These are phyloP conservation scores for Pachycephala philippinensis DNA, from an alignment of 2,113 vertebrate species.

Conservation along the genomic window DNA sequence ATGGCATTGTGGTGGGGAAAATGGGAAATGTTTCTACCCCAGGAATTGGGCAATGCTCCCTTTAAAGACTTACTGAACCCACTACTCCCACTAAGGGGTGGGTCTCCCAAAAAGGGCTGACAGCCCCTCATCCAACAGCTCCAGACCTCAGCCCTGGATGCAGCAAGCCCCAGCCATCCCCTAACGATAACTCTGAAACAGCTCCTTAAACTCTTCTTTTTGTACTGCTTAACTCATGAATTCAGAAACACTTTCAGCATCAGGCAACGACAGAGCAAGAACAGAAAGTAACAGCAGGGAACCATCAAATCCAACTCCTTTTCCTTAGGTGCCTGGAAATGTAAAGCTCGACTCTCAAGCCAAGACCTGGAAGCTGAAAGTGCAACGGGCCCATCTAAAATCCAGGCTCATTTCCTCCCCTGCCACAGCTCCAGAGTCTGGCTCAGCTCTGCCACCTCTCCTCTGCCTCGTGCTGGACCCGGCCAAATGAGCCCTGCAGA, in stretches of 20 bases:
- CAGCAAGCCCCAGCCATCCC: neutral
- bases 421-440: neutral
- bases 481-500: neutral
- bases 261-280: neutral
- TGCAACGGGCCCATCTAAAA: neutral
- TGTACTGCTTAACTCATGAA: neutral
- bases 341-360: neutral
- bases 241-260: neutral
- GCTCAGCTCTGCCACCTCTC: neutral
- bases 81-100: neutral
- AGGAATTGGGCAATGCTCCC: neutral
- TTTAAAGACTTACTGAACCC: neutral
- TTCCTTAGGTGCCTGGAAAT: neutral
- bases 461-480: neutral
- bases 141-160: neutral
- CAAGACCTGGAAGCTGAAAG: neutral
- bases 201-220: neutral
- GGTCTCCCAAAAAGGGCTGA: neutral
- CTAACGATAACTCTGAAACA: neutral
- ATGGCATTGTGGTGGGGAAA: neutral
- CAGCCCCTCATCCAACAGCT: neutral
- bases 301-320: neutral
- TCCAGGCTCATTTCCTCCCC: neutral
- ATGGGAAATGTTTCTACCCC: neutral
- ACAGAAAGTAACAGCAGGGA: neutral